Percentiles rank a stretch among this genome's conserved stretches.
These are phyloP conservation scores for Noturus placidus DNA, from an alignment of 2,113 vertebrate species.

Conservation along the genomic window DNA sequence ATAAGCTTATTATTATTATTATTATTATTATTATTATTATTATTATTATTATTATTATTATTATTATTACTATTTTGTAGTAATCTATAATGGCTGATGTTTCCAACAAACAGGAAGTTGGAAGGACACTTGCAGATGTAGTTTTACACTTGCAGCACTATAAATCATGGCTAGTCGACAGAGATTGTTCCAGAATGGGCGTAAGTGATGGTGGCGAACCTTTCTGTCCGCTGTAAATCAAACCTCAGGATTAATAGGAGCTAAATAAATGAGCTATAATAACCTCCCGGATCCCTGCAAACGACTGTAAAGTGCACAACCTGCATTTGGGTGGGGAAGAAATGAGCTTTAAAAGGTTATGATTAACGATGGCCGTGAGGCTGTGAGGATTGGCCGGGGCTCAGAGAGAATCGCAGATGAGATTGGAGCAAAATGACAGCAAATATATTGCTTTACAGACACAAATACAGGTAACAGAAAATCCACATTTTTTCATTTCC, in stretches of 20 bases:
- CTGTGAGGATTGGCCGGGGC: background rate
- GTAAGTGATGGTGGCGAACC: slow-evolving; percentile 49
- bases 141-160: background rate
- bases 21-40: too few relatives aligned
- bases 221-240: slow-evolving; percentile 40
- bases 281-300: slow-evolving; percentile 9
- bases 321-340: background rate
- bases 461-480: background rate
- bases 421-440: background rate
- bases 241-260: slow-evolving; percentile 36
- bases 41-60: background rate
- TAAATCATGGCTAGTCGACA: slow-evolving; percentile 48
- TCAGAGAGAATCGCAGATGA: background rate
- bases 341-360: slow-evolving; percentile 16
- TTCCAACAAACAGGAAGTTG: slow-evolving; percentile 3
- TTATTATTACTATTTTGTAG: background rate
- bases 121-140: background rate
- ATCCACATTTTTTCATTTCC: background rate
- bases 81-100: background rate
- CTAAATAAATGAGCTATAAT: slow-evolving; percentile 45
- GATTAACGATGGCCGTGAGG: background rate
- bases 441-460: slow-evolving; percentile 1
- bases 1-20: background rate
- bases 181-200: slow-evolving; percentile 38
- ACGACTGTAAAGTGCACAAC: background rate